Evolutionary conservation across 1,140 invertebrate species (phyloP).

Genomic region (Aphelenchoides besseyi): DNA sequence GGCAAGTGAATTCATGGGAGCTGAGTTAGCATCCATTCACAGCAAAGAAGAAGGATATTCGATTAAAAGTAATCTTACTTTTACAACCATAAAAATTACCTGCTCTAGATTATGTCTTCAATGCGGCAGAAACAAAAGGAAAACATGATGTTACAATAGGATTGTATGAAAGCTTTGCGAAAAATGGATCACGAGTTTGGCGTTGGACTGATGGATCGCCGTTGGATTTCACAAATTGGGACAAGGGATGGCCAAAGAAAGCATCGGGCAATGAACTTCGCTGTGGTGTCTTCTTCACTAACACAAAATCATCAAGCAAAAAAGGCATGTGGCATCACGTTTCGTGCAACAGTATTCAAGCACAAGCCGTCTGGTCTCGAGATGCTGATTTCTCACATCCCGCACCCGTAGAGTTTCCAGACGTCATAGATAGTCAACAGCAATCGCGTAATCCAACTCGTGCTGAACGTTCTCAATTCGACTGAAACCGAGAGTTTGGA

Average conservation of each 20-base stretch:
- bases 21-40: not conserved
- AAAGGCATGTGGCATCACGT: not conserved
- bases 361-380: not conserved
- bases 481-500: not conserved
- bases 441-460: not conserved
- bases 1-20: not conserved
- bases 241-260: not conserved
- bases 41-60: not conserved
- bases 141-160: not conserved
- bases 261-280: not conserved
- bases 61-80: not conserved
- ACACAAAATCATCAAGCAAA: not conserved
- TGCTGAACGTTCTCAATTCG: not conserved
- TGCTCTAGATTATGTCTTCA: not conserved
- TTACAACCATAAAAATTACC: not conserved
- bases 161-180: not conserved
- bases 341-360: not conserved
- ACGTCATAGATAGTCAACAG: not conserved
- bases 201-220: not conserved
- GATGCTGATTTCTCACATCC: not conserved
- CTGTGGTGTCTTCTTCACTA: not conserved
- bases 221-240: not conserved
- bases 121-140: not conserved
- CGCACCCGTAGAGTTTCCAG: not conserved
- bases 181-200: not conserved